Evolutionary conservation across 2,797 vertebrate species (phyloP), one percentile per base, ranked within the genome.

Genomic region (Clarias laeviceps): DNA sequence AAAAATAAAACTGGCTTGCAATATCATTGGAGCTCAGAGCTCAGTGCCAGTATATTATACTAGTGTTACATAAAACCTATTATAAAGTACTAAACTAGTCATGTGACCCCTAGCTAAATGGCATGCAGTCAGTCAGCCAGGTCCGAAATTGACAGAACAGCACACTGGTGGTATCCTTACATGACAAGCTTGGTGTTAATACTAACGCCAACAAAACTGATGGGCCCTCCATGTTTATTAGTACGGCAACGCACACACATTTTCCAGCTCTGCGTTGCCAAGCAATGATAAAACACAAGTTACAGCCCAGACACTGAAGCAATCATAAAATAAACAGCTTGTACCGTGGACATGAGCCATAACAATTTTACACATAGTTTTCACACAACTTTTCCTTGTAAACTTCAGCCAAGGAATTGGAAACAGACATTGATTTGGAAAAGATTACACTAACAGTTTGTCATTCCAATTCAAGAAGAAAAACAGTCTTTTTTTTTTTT

Each of bases 171-270:
- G 17, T 6, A 27, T 80, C 22, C 6, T 45, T n/a, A 80, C 59
- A 45, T 27, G 8, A 45, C 61, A 34, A 5, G 18, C 5, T 34
- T 50, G 32, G 29, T 8, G 20, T 7, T 37, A 59, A 12, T 61
- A 34, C 22, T 22, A 62, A 24, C 22, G 15, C 12, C 0, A 50
- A 50, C 11, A 2, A 50, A 50, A 14, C 45, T 50, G 45, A 50
- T 50, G 45, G 37, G 78, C 68, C 72, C 72, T 18, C 24, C 1
- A 6, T 18, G 6, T 29, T 45, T 29, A 62, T 62, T 5, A 34
- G 78, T 76, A 70, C 74, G 88, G 73, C 80, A 79, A 82, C 34
- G n/a, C 72, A 80, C 78, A 78, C 80, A 76, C 34, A 62, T 87
- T 85, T 72, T 66, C 83, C 72, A 64, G 70, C 70, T 77, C 73